Evolutionary conservation across 2,888 invertebrate genomes (phyloP), one percentile per base, ranked within the genome.

Genomic region (Pilophorus perplexus): DNA sequence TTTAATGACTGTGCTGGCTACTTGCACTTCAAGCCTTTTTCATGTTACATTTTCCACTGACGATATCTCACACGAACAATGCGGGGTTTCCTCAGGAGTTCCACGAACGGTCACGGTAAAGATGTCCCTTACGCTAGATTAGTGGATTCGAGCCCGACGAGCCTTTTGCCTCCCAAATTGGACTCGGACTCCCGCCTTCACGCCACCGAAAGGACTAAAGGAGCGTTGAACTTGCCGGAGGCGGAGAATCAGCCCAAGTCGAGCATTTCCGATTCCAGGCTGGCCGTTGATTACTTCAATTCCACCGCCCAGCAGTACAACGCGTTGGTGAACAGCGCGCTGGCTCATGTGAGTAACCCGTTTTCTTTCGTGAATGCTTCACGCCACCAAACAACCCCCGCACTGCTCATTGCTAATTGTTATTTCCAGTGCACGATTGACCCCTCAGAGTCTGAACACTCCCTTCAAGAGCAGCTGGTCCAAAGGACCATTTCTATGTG

Each of bases 401-500:
- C n/a, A n/a, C 14, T 23, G 10, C 3, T 5, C 20, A 2, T 12
- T 12, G 20, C 12, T 2, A 22, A n/a, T 33, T 12, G 6, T 33
- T 12, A 12, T 59, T 60, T 67, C 33, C 64, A 67, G 69, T 60
- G 46, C 60, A 67, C 69, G 50, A 59, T 68, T n/a, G 70, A 65
- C n/a, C 70, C 71, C n/a, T 72, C 72, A 2, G 72, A 72, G 33
- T 72, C 72, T 12, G 71, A 72, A 22, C 72, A 72, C 59, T 71
- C 71, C 3, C 55, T 72, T 16, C 70, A 70, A 25, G 71, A 72
- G n/a, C 69, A 71, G 62, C 18, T 72, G 77, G 87, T 86, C 0
- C 90, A 90, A 77, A 81, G 93, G 73, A 91, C 93, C 0, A 86
- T 89, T 74, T 93, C 92, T 0, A 85, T 93, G 75, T 90, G 90